Evolutionary conservation across 2,888 invertebrate genomes (phyloP).

Genomic region (Adelognathus sp.): DNA sequence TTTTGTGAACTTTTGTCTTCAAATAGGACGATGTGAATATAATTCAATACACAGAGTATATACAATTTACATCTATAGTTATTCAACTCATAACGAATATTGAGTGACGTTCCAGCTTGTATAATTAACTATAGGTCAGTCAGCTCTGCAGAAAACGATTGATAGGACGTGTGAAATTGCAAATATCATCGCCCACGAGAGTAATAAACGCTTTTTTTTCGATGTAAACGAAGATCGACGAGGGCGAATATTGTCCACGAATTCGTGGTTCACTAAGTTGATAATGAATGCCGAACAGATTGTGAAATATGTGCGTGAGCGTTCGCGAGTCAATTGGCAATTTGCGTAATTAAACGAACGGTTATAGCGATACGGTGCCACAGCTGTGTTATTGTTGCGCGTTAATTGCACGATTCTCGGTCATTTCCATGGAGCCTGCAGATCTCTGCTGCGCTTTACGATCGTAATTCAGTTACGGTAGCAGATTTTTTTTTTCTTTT

Average conservation of each 20-base stretch:
- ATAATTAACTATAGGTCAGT: too few species aligned
- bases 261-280: neutral
- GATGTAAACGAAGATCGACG: neutral
- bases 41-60: too few species aligned
- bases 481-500: neutral
- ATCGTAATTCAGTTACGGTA: neutral
- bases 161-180: too few species aligned
- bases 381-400: neutral
- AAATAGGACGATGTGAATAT: too few species aligned
- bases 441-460: neutral
- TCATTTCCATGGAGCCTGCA: neutral
- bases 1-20: too few species aligned
- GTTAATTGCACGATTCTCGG: conserved; percentile 26
- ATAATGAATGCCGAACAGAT: neutral
- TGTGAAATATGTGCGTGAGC: neutral
- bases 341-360: conserved; percentile 23
- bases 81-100: too few species aligned
- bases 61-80: too few species aligned
- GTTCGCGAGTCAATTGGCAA: conserved; percentile 12
- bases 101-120: too few species aligned
- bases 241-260: neutral
- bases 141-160: too few species aligned
- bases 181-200: too few species aligned
- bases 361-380: neutral
- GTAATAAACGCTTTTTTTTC: too few species aligned